These are phyloP conservation scores for Aporophyla nigra DNA, from an alignment of 2,888 invertebrate genomes.

Conservation along the genomic window DNA sequence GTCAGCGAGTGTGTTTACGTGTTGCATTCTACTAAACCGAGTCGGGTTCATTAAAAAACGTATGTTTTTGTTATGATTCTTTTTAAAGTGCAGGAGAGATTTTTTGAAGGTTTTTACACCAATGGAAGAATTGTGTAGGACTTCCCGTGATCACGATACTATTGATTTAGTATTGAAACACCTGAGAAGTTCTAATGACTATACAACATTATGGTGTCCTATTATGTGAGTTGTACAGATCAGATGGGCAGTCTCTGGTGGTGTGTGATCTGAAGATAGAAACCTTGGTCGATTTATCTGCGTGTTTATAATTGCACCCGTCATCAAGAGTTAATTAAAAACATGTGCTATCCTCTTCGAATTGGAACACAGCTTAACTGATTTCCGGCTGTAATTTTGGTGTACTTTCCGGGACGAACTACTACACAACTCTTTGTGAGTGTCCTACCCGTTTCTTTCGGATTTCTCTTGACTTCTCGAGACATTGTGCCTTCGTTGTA, in stretches of 20 bases:
- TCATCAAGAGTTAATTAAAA: conserved; percentile 19
- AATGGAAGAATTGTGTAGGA: neutral
- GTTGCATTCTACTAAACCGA: conserved; percentile 43
- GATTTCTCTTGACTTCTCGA: too few relatives aligned
- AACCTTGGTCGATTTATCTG: neutral
- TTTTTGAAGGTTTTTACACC: neutral
- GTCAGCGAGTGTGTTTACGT: conserved; percentile 48
- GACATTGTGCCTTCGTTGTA: too few relatives aligned
- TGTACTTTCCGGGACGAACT: neutral
- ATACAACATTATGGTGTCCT: neutral
- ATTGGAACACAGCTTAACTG: conserved; percentile 8
- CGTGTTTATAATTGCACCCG: neutral
- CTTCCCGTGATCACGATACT: too few relatives aligned
- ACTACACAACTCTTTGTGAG: too few relatives aligned
- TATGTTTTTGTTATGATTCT: conserved; percentile 46
- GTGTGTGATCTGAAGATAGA: neutral
- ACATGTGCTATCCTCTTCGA: conserved; percentile 19
- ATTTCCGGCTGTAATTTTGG: conserved; percentile 22
- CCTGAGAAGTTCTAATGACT: neutral
- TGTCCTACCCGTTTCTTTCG: too few relatives aligned
- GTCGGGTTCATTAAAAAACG: conserved; percentile 26
- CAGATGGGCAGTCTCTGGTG: too few relatives aligned
- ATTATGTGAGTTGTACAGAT: too few relatives aligned
- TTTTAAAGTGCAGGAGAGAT: neutral
- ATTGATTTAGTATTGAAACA: neutral